Evolutionary conservation across 2,797 vertebrate genomes (phyloP).

Genomic region (Cyclura pinguis): DNA sequence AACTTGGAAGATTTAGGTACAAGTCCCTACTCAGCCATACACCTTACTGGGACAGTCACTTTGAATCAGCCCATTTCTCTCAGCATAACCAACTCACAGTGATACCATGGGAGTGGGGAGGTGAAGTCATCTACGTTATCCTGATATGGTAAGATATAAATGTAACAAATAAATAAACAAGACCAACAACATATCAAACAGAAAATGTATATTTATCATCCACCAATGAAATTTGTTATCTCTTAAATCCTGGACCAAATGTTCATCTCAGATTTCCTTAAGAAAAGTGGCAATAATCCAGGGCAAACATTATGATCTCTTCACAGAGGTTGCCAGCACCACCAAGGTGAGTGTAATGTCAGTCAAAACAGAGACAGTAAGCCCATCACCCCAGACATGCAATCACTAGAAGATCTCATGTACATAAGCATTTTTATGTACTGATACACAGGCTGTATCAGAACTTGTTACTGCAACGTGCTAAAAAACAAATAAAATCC

Average conservation of each 20-base stretch:
- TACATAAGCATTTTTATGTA: not conserved
- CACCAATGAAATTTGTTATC: not conserved
- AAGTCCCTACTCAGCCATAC: not conserved
- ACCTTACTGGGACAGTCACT: not conserved
- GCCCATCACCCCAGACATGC: not conserved
- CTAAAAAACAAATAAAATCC: not conserved
- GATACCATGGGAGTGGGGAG: not conserved
- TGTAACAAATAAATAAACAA: not conserved
- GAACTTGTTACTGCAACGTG: not conserved
- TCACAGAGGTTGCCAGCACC: not conserved
- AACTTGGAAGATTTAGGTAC: not conserved
- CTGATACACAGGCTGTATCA: constrained; percentile 8
- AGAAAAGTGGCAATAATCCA: constrained; percentile 8
- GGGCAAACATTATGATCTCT: not conserved
- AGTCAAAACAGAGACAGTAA: constrained; percentile 9
- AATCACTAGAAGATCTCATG: constrained; percentile 6
- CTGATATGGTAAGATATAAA: not conserved
- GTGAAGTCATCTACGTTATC: not conserved
- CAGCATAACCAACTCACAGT: not conserved
- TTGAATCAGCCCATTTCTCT: not conserved
- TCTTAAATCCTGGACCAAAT: not conserved
- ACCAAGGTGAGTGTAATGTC: constrained; percentile 15
- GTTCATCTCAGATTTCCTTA: not conserved
- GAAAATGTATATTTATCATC: not conserved
- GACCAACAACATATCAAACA: not conserved